Percentiles rank a stretch among this genome's conserved stretches.
Evolutionary conservation across 2,797 vertebrate species (phyloP).

Genomic region (Chaetophractus vellerosus): DNA sequence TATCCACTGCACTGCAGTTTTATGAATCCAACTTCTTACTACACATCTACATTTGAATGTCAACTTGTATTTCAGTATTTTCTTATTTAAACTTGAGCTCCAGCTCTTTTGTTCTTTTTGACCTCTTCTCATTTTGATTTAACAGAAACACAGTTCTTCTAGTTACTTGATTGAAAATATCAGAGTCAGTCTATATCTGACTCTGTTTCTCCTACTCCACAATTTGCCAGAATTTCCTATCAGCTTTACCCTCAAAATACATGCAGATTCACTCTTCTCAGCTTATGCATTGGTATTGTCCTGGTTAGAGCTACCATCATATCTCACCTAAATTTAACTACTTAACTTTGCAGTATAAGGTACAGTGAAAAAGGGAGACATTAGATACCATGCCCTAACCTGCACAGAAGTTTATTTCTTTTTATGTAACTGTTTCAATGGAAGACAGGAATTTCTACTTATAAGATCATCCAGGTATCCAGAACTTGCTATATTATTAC

Average conservation of each 20-base stretch:
- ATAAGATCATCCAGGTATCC: too few relatives aligned
- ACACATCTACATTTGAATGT: neutral
- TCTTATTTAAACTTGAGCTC: neutral
- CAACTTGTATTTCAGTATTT: neutral
- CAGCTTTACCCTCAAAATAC: neutral
- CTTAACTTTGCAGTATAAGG: too few relatives aligned
- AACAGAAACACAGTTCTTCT: neutral
- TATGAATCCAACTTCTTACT: neutral
- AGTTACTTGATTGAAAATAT: neutral
- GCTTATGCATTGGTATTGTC: neutral
- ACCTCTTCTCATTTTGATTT: neutral
- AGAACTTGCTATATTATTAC: too few relatives aligned
- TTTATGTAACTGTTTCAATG: too few relatives aligned
- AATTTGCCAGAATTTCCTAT: neutral
- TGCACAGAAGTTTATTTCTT: too few relatives aligned
- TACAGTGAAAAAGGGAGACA: too few relatives aligned
- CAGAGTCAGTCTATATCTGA: neutral
- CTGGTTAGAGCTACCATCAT: too few relatives aligned
- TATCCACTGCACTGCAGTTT: neutral
- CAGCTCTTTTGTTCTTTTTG: neutral
- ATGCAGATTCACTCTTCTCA: neutral
- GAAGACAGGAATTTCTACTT: too few relatives aligned
- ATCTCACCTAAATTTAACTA: too few relatives aligned
- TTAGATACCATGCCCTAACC: too few relatives aligned
- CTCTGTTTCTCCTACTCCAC: neutral